A percentile compares a stretch with the other conserved stretches of the same genome.
Evolutionary conservation across 2,888 invertebrate genomes (phyloP).

Genomic region (Amblyjoppa proteus): DNA sequence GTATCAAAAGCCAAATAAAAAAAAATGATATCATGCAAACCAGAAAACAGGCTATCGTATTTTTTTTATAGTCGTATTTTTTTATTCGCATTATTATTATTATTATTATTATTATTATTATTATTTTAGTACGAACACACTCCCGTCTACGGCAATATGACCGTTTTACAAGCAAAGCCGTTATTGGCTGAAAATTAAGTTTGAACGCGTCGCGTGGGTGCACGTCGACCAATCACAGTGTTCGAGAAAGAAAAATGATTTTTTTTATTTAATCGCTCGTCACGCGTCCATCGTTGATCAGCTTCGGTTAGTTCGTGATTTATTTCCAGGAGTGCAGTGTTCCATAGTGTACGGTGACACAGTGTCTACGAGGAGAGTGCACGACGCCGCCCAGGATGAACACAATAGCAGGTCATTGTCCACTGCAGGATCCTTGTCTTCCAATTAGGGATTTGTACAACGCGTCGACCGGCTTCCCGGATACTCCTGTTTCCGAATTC

Average conservation of each 20-base stretch:
- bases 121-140: neutral
- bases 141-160: neutral
- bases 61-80: neutral
- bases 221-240: neutral
- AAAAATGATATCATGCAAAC: neutral
- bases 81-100: neutral
- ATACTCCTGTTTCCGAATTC: slow-evolving; percentile 60
- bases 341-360: neutral
- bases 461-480: slow-evolving; percentile 52
- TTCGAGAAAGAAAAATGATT: neutral
- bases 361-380: slow-evolving; percentile 14
- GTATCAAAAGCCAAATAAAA: neutral
- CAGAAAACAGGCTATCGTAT: neutral
- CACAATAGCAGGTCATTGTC: slow-evolving; percentile 28
- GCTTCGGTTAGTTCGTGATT: neutral
- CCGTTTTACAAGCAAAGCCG: neutral
- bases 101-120: neutral
- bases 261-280: slow-evolving; percentile 44
- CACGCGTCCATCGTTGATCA: slow-evolving; percentile 21
- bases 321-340: neutral
- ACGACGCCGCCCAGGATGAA: neutral
- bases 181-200: neutral
- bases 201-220: neutral
- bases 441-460: slow-evolving; percentile 60
- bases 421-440: slow-evolving; percentile 58